A percentile compares a stretch with the other conserved stretches of the same genome.
phyloP scores from a whole-genome alignment of 1,140 invertebrate species.

The Papilio polyxenes region DNA sequence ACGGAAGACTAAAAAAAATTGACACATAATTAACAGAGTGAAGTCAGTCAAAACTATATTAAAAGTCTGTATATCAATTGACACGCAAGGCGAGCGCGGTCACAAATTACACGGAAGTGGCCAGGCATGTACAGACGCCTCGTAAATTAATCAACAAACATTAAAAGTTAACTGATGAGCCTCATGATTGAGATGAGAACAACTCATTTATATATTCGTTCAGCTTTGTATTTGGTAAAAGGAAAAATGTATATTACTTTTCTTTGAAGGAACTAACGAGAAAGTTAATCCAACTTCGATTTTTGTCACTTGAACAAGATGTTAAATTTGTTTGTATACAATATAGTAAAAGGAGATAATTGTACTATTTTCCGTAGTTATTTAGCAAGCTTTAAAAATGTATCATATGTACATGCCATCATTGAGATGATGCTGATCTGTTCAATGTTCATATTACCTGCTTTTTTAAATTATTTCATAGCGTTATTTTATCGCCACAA shows the following conservation, averaged over 20 bases:
- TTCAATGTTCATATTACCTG: too few species aligned
- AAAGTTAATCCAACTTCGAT: neutral
- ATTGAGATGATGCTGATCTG: too few species aligned
- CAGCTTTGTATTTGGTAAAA: neutral
- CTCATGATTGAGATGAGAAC: neutral
- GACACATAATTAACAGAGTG: neutral
- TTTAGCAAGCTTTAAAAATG: too few species aligned
- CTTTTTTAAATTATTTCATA: too few species aligned
- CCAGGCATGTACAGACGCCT: neutral
- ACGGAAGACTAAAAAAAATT: too few species aligned
- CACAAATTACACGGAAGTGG: conserved; percentile 17
- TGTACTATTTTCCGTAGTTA: too few species aligned
- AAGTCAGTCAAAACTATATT: neutral
- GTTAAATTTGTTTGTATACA: neutral
- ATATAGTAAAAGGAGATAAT: neutral
- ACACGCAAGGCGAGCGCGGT: neutral
- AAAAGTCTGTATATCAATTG: neutral
- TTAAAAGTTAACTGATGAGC: conserved; percentile 22
- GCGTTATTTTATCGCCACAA: too few species aligned
- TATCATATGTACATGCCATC: too few species aligned
- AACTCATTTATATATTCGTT: conserved; percentile 19
- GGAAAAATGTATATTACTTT: neutral
- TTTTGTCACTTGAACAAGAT: neutral
- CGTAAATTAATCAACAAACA: conserved; percentile 13
- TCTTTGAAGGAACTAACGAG: neutral